phyloP scores from a whole-genome alignment of 1,140 invertebrate genomes.

The Bactericera cockerelli region DNA sequence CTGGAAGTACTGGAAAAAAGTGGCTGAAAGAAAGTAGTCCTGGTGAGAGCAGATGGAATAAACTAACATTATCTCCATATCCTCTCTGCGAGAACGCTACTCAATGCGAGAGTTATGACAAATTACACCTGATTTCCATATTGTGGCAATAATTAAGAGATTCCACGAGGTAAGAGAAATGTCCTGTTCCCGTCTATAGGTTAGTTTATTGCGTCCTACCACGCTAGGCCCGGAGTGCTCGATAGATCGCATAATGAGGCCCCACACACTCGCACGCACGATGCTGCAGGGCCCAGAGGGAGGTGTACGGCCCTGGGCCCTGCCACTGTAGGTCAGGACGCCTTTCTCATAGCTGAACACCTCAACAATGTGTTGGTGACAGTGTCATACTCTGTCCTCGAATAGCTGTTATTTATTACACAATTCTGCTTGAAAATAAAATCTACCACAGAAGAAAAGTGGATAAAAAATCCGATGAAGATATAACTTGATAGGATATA shows the following conservation, averaged over 20 bases:
- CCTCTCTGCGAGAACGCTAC: not conserved
- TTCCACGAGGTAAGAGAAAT: not conserved
- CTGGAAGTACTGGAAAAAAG: too few species aligned
- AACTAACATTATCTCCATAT: too few species aligned
- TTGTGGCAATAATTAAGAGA: constrained; percentile 6
- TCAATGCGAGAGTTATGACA: not conserved
- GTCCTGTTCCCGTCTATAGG: constrained; percentile 2
- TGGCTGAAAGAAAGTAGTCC: too few species aligned
- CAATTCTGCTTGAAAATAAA: too few species aligned
- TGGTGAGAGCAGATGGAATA: too few species aligned
- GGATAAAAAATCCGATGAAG: too few species aligned
- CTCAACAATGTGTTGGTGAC: not conserved
- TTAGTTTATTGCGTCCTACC: constrained; percentile 5
- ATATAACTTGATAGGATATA: too few species aligned
- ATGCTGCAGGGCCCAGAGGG: not conserved
- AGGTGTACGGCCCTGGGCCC: not conserved
- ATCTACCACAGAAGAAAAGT: too few species aligned
- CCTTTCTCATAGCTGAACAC: not conserved
- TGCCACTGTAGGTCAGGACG: constrained; percentile 7
- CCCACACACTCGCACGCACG: not conserved
- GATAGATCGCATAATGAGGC: not conserved
- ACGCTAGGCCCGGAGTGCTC: not conserved
- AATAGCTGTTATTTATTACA: too few species aligned
- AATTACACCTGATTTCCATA: constrained; percentile 7
- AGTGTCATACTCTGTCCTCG: not conserved